Evolutionary conservation across 2,888 invertebrate species (phyloP), one percentile per base, ranked within the genome.

Genomic region (Drosophila acutilabella): DNA sequence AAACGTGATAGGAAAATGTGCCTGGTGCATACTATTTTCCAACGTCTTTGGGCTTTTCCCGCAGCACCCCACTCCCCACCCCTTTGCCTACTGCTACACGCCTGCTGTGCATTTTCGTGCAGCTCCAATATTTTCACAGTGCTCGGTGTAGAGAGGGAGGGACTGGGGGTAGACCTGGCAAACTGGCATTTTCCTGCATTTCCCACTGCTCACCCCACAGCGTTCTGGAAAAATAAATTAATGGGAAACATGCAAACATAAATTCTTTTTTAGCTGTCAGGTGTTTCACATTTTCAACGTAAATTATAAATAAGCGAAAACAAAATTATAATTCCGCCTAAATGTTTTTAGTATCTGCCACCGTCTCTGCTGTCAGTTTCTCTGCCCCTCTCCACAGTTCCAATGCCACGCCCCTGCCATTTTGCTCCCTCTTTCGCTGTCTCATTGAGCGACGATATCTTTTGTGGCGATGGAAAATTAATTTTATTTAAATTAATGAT

Each of bases 231-330:
- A 88, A 90, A 84, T 90, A 90, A 89, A 89, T 90, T 90, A 90
- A 85, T 87, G 89, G 83, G 87, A 85, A 89, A 90, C 90, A 89
- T 89, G 89, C 90, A 83, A 90, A 89, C 89, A 89, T 89, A 89
- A 89, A 89, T 90, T 88, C 89, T 84, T 82, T 89, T 88, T 80
- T 67, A 83, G 81, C 89, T 89, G 90, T 89, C 89, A 89, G 89
- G 89, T 90, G 88, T 89, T 85, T 85, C 88, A 88, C 80, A 88
- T 88, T 87, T 86, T 85, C 77, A 85, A 88, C 85, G 82, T 86
- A 86, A 86, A 82, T 88, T 85, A 86, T 86, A 88, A 80, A 84
- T 85, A 80, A 82, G 84, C 80, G 74, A 78, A 66, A 60, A 66
- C 60, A 60, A 86, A 81, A 87, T 87, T 85, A 87, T 85, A 87